Evolutionary conservation across 2,888 invertebrate genomes (phyloP).

Genomic region (Drosophila mercatorum): DNA sequence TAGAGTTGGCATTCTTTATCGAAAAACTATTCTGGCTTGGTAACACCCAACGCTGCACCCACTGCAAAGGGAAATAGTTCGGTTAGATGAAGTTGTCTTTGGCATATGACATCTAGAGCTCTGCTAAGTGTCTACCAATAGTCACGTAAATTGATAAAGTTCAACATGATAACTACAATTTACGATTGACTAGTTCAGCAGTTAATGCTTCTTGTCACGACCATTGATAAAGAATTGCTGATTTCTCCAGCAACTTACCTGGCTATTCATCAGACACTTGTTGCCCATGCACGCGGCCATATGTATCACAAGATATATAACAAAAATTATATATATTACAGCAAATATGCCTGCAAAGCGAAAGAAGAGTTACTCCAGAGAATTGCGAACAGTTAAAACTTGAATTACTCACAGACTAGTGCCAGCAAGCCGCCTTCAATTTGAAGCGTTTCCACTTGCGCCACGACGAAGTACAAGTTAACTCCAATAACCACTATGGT

Average conservation of each 20-base stretch:
- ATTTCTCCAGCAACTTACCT: slow-evolving; percentile 82
- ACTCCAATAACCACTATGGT: slow-evolving; percentile 90
- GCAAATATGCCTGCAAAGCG: slow-evolving; percentile 86
- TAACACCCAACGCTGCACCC: slow-evolving; percentile 87
- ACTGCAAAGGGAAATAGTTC: slow-evolving; percentile 75
- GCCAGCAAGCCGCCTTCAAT: slow-evolving; percentile 84
- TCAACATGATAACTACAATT: slow-evolving; percentile 33
- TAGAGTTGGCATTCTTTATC: slow-evolving; percentile 85
- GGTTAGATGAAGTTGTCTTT: slow-evolving; percentile 38
- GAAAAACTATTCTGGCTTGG: slow-evolving; percentile 86
- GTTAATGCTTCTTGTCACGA: slow-evolving; percentile 27
- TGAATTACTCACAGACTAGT: slow-evolving; percentile 83
- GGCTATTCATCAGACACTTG: slow-evolving; percentile 85
- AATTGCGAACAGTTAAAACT: neutral
- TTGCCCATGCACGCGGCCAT: slow-evolving; percentile 89
- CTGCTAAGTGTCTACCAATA: slow-evolving; percentile 23
- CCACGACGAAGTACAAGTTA: slow-evolving; percentile 91
- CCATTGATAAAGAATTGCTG: slow-evolving; percentile 49
- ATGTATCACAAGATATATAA: slow-evolving; percentile 90
- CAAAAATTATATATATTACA: slow-evolving; percentile 89
- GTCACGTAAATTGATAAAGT: slow-evolving; percentile 75
- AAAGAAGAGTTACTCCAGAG: slow-evolving; percentile 4
- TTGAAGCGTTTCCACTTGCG: slow-evolving; percentile 86
- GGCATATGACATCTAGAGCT: slow-evolving; percentile 38
- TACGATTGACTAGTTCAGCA: slow-evolving; percentile 42